Conservation (phyloP, 2,797 vertebrate genomes). For the Dryobates pubescens region DNA sequence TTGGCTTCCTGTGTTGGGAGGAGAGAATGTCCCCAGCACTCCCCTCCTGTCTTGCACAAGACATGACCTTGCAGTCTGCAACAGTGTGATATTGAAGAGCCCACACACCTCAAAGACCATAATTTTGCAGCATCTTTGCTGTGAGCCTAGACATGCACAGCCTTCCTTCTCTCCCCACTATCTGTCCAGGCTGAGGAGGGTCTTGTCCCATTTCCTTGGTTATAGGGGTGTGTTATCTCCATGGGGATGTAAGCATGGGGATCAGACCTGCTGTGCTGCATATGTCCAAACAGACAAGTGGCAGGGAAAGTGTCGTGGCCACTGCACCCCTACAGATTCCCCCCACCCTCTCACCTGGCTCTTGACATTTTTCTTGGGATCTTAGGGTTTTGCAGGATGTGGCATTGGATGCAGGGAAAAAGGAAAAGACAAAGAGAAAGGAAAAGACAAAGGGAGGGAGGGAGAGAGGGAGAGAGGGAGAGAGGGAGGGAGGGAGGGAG, state of each 20-base stretch:
- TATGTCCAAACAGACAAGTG: neutral
- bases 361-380: neutral
- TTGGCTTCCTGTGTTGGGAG: neutral
- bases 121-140: neutral
- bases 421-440: no score
- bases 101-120: accelerated
- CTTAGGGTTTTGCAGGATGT: neutral
- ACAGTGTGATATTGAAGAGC: neutral
- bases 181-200: neutral
- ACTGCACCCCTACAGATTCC: neutral
- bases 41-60: neutral
- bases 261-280: neutral
- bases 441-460: neutral
- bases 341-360: neutral
- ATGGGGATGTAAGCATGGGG: neutral
- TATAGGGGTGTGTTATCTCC: neutral
- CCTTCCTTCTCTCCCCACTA: neutral
- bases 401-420: neutral
- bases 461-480: neutral
- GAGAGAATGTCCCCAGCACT: neutral
- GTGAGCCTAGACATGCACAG: accelerated
- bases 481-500: no score
- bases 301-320: neutral
- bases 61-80: neutral
- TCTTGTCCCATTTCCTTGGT: neutral